phyloP scores from a whole-genome alignment of 2,113 vertebrate genomes.

The Caracal caracal region DNA sequence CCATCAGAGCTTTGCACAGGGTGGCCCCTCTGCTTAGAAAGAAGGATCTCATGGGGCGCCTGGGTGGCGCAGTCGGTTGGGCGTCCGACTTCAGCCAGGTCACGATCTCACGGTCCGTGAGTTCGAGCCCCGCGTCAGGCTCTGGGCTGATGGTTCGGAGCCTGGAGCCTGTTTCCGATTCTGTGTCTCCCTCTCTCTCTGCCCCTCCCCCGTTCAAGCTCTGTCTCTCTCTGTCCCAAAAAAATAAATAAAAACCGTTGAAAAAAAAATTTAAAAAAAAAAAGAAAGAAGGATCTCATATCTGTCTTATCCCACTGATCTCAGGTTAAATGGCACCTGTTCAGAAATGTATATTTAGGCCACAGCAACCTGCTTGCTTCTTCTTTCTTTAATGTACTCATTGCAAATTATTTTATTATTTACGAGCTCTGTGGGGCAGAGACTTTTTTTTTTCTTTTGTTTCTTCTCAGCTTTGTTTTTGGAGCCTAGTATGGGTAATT shows the following conservation, averaged over 20 bases:
- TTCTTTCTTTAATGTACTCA: neutral
- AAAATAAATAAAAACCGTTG: too few relatives aligned
- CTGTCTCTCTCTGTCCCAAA: too few relatives aligned
- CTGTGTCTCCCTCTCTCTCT: too few relatives aligned
- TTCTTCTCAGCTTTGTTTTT: neutral
- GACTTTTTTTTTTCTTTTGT: neutral
- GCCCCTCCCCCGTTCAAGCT: too few relatives aligned
- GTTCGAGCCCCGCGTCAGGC: too few relatives aligned
- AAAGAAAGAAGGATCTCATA: neutral
- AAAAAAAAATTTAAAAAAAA: too few relatives aligned
- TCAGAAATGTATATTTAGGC: neutral
- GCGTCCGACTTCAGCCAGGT: too few relatives aligned
- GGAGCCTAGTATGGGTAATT: neutral
- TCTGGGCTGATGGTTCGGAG: too few relatives aligned
- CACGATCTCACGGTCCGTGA: too few relatives aligned
- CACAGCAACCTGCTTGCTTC: neutral
- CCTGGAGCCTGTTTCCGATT: too few relatives aligned
- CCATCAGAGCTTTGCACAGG: neutral
- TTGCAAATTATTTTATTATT: neutral
- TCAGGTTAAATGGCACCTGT: neutral
- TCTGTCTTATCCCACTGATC: neutral
- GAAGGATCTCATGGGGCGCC: neutral
- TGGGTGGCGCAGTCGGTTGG: too few relatives aligned
- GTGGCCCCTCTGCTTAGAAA: fast-evolving
- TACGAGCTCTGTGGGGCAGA: neutral